Evolutionary conservation across 2,888 invertebrate genomes (phyloP).

Genomic region (Stegana nigrithorax): DNA sequence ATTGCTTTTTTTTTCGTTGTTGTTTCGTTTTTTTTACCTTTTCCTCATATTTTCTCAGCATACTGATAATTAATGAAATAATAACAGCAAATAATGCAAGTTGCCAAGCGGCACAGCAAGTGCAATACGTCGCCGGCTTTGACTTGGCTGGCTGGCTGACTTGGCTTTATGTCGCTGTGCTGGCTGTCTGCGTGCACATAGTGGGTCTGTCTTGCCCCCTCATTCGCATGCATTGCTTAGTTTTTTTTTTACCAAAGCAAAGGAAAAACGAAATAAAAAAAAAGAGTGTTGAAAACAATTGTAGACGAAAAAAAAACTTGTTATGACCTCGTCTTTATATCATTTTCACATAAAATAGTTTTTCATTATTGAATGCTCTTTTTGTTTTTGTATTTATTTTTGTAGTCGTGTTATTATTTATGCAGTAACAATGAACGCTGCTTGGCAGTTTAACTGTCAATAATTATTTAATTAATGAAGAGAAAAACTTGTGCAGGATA

Average conservation of each 20-base stretch:
- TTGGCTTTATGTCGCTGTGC: no score
- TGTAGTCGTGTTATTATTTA: no score
- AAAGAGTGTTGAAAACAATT: neutral
- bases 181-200: conserved; percentile 1
- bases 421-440: no score
- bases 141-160: no score
- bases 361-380: neutral
- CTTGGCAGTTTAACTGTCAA: no score
- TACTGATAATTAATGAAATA: conserved; percentile 12
- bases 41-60: conserved; percentile 31
- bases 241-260: neutral
- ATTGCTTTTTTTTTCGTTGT: no score
- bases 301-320: neutral
- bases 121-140: neutral
- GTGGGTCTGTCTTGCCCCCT: neutral
- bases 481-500: no score
- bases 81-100: conserved; percentile 2
- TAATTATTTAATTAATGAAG: no score
- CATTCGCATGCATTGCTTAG: neutral
- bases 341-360: neutral
- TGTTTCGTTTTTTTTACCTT: no score
- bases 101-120: neutral
- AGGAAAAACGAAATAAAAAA: neutral
- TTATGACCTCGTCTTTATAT: neutral
- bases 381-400: no score